Conservation (phyloP, 2,113 vertebrate species). For the Fulmarus glacialis region DNA sequence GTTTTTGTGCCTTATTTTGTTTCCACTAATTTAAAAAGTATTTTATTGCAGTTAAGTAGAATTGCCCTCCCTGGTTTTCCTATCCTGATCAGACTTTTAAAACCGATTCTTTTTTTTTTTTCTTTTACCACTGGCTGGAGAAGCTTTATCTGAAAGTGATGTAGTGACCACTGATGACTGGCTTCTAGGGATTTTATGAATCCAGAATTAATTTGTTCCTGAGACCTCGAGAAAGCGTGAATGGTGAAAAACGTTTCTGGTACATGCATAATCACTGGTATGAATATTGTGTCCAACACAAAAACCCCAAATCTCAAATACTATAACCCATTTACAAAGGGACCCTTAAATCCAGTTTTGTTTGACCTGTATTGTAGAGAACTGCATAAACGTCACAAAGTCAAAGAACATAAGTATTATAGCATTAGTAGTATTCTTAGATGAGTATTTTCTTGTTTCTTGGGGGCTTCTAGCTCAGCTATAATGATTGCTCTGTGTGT, state of each 20-base stretch:
- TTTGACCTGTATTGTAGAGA: neutral
- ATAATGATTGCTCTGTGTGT: neutral
- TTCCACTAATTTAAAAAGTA: neutral
- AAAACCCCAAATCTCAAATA: neutral
- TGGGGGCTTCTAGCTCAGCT: neutral
- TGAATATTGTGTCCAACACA: neutral
- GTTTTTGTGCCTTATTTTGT: neutral
- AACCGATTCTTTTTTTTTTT: neutral
- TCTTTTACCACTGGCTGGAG: neutral
- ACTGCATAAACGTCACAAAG: neutral
- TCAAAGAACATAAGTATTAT: neutral
- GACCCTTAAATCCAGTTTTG: neutral
- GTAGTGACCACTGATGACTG: neutral
- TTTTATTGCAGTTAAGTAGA: neutral
- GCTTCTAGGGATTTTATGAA: neutral
- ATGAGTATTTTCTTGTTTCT: slow-evolving; percentile 20
- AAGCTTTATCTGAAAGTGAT: neutral
- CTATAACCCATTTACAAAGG: neutral
- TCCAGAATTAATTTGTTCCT: slow-evolving; percentile 6
- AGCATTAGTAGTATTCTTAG: neutral
- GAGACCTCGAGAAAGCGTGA: neutral
- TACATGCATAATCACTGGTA: neutral
- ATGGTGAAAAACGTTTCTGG: neutral
- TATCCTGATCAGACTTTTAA: neutral
- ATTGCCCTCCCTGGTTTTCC: neutral